Percentiles rank a stretch among this genome's conserved stretches.
phyloP scores from a whole-genome alignment of 1,140 invertebrate genomes.

The Ladona fulva region DNA sequence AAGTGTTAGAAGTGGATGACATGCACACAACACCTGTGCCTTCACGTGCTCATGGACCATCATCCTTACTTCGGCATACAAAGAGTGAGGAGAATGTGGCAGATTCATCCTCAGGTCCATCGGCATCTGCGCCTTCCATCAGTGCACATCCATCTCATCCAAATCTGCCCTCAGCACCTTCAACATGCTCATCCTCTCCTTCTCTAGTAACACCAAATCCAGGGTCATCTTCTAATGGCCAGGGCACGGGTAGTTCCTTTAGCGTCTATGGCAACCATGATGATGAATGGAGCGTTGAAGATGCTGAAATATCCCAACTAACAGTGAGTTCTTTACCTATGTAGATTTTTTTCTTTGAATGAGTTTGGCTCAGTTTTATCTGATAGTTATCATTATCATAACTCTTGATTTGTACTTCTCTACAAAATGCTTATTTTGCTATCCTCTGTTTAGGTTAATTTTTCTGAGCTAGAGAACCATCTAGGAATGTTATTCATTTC shows the following conservation, averaged over 20 bases:
- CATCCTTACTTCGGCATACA: slow-evolving; percentile 60
- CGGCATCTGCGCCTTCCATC: slow-evolving; percentile 27
- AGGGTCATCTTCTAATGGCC: slow-evolving; percentile 13
- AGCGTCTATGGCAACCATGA: slow-evolving; percentile 30
- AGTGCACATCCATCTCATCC: not conserved
- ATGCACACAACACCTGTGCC: slow-evolving; percentile 70
- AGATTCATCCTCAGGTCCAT: slow-evolving; percentile 35
- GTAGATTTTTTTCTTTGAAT: too few relatives aligned
- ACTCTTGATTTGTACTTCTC: too few relatives aligned
- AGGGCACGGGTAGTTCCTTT: slow-evolving; percentile 17
- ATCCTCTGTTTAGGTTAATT: too few relatives aligned
- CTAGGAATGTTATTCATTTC: too few relatives aligned
- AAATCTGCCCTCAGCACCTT: not conserved
- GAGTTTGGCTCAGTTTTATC: too few relatives aligned
- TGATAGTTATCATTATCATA: too few relatives aligned
- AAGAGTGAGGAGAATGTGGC: slow-evolving; percentile 87
- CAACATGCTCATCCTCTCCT: not conserved
- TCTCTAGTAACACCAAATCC: slow-evolving; percentile 11
- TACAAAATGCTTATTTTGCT: too few relatives aligned
- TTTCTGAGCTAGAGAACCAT: too few relatives aligned
- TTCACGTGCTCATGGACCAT: slow-evolving; percentile 62
- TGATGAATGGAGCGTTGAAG: slow-evolving; percentile 85
- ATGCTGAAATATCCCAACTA: slow-evolving; percentile 78
- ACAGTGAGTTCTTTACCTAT: not conserved
- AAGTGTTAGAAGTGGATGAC: slow-evolving; percentile 88